Conservation (phyloP, 2,797 vertebrate species). For the Diplodus sargus region DNA sequence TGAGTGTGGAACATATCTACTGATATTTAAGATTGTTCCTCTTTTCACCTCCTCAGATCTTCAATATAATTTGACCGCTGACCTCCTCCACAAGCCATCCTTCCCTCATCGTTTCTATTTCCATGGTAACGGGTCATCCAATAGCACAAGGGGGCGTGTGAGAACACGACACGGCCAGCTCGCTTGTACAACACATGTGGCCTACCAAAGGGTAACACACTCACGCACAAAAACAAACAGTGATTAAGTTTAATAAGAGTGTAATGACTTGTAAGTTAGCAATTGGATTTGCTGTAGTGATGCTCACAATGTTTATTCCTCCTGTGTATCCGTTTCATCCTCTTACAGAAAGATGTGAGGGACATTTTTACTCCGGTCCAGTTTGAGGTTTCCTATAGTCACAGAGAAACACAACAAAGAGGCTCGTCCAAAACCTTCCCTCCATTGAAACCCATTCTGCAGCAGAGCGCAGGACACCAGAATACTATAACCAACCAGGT, state of each 20-base stretch:
- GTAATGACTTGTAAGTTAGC: not conserved
- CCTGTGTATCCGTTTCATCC: not conserved
- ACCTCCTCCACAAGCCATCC: slow-evolving; percentile 87
- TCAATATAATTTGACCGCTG: slow-evolving; percentile 92
- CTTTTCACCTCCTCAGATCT: slow-evolving; percentile 82
- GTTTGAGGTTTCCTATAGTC: slow-evolving; percentile 89
- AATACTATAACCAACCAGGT: slow-evolving; percentile 89
- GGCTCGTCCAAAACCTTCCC: slow-evolving; percentile 76
- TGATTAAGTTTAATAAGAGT: not conserved
- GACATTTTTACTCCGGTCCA: slow-evolving; percentile 92
- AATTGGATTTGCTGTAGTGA: not conserved
- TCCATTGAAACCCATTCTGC: slow-evolving; percentile 91
- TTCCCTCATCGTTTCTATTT: slow-evolving; percentile 94
- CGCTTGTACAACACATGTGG: slow-evolving; percentile 86
- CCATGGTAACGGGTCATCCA: slow-evolving; percentile 90
- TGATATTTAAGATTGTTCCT: not conserved
- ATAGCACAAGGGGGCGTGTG: slow-evolving; percentile 84
- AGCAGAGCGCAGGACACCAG: slow-evolving; percentile 84
- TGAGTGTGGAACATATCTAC: not conserved
- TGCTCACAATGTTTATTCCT: not conserved
- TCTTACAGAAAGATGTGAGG: slow-evolving; percentile 90
- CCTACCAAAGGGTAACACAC: slow-evolving; percentile 90
- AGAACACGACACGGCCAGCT: slow-evolving; percentile 72
- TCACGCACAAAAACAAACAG: not conserved
- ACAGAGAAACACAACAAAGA: slow-evolving; percentile 83